These are phyloP conservation scores for Cyaniris semiargus DNA, from an alignment of 2,888 invertebrate species.

Conservation along the genomic window DNA sequence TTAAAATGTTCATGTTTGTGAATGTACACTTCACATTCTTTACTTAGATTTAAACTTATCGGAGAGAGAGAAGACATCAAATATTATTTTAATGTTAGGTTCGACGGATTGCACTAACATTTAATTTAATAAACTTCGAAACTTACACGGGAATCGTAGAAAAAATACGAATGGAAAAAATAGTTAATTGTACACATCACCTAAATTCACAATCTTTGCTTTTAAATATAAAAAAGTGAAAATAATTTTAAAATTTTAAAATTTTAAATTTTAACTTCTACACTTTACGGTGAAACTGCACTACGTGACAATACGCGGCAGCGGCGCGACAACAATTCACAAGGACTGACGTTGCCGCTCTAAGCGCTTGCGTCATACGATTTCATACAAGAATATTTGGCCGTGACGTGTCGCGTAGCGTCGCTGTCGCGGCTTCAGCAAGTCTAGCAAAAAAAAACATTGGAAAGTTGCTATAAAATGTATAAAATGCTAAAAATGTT, in stretches of 20 bases:
- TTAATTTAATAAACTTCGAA: background rate
- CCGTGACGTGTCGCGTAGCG: no score
- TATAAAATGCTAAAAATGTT: no score
- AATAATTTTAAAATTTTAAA: no score
- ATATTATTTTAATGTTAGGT: slow-evolving; percentile 5
- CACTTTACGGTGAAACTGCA: no score
- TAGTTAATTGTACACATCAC: background rate
- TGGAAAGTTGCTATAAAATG: no score
- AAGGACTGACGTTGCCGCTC: background rate
- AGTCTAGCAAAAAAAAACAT: no score
- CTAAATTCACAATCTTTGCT: no score
- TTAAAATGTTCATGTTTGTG: background rate
- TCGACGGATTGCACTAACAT: background rate
- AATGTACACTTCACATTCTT: slow-evolving; percentile 1
- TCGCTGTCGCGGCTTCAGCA: no score
- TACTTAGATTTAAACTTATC: slow-evolving; percentile 19
- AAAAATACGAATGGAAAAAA: background rate
- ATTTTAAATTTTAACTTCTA: no score
- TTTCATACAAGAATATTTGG: no score
- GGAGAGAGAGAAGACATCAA: slow-evolving; percentile 28
- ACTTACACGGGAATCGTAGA: background rate
- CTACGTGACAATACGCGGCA: background rate
- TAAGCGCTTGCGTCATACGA: no score
- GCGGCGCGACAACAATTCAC: background rate
- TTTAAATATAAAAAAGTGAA: no score